Conservation (phyloP, 2,113 vertebrate species). For the Camelus dromedarius region DNA sequence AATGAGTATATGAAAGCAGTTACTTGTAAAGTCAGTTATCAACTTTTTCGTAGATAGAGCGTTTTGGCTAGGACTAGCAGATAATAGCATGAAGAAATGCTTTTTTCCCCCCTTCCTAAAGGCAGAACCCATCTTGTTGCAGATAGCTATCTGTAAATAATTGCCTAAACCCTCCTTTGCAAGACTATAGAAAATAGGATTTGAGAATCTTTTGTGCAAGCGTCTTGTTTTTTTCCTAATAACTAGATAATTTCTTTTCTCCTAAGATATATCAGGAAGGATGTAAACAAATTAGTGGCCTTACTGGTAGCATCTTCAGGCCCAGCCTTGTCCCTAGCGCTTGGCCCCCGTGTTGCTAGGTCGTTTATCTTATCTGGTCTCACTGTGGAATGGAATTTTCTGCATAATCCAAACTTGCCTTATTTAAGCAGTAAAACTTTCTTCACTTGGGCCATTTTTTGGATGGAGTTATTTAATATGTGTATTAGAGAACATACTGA, state of each 20-base stretch:
- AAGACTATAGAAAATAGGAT: not conserved
- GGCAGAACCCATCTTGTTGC: not conserved
- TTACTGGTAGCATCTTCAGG: not conserved
- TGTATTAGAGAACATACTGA: not conserved
- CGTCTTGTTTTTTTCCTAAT: not conserved
- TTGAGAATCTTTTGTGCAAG: not conserved
- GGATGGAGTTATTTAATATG: constrained; percentile 25
- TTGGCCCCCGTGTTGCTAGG: not conserved
- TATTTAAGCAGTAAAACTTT: constrained; percentile 55
- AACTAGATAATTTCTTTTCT: constrained; percentile 18
- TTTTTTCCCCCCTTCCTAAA: not conserved
- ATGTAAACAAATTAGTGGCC: not conserved
- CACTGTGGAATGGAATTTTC: not conserved
- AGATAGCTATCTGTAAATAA: constrained; percentile 41
- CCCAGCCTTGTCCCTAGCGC: not conserved
- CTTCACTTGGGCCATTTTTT: constrained; percentile 19
- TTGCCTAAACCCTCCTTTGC: not conserved
- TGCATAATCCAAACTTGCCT: constrained; percentile 33
- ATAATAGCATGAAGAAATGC: not conserved
- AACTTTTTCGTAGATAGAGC: not conserved
- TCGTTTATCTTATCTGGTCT: not conserved
- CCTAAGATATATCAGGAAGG: not conserved
- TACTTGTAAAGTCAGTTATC: not conserved
- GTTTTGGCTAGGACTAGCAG: not conserved
- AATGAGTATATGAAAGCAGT: not conserved